phyloP scores from a whole-genome alignment of 1,140 invertebrate genomes.

The Ridgeia piscesae region DNA sequence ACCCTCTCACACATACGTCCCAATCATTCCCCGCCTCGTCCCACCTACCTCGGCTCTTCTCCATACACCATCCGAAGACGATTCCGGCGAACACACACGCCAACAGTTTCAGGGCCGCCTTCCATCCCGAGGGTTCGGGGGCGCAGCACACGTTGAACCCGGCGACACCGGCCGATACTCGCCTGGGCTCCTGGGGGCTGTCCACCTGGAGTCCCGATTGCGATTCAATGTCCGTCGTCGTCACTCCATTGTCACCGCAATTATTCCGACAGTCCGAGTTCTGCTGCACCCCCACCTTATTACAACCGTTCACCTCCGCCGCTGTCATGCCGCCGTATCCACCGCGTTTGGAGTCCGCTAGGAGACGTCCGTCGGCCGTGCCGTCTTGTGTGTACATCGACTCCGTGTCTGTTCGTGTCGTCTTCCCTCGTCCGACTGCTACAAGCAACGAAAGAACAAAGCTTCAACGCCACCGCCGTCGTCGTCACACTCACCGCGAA shows the following conservation, averaged over 20 bases:
- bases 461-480: neutral
- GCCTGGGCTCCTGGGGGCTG: neutral
- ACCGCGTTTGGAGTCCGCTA: neutral
- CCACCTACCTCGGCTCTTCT: slow-evolving; percentile 21
- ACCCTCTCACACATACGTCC: too few relatives aligned
- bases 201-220: neutral
- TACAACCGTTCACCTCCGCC: neutral
- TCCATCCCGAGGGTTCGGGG: neutral
- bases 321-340: neutral
- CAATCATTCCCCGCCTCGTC: neutral
- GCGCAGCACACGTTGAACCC: slow-evolving; percentile 11
- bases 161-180: neutral
- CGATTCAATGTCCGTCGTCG: neutral
- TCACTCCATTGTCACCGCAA: neutral
- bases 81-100: slow-evolving; percentile 13
- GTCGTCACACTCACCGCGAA: neutral
- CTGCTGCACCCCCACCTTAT: neutral
- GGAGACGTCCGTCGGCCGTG: neutral
- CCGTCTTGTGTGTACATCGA: neutral
- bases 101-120: neutral
- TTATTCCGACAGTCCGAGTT: neutral
- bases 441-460: neutral
- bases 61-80: slow-evolving; percentile 21
- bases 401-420: neutral
- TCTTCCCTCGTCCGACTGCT: neutral